Base-by-base conservation (phyloP, 2,888 invertebrate genomes). In the Reticulitermes lucifugus region DNA sequence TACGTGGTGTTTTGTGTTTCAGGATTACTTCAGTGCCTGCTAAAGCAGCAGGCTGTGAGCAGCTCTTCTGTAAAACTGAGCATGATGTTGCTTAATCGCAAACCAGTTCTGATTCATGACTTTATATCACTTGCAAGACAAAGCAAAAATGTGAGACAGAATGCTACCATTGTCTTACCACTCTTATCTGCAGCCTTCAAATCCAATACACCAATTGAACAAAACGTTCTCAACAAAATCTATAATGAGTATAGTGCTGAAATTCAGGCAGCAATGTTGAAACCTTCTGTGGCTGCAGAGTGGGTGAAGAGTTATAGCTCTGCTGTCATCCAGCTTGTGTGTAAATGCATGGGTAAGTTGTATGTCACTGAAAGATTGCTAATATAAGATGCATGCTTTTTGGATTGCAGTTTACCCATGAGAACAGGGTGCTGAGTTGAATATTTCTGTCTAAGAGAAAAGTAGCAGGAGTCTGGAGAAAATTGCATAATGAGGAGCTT, bases 231-330 rank as follows among this genome's bases (percentile, higher is more conserved):
- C 6, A 88, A 89, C 41, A 91, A 90, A 82, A 91, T 95, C 84
- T 95, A 92, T 88, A 91, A 92, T 77, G 92, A 93, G 88, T 94
- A 94, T 87, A 93, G 94, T 89, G 90, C 92, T 0, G 94, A 94
- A 87, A 93, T 96, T 60, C 89, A 91, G 82, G 94, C 94, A 89
- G 91, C 93, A 86, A 90, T 95, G 73, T 94, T 94, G 88, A 95
- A 95, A 89, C 95, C 95, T 0, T 94, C 94, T 86, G 95, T 95
- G 90, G 94, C 93, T 6, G 94, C 94, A 0, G 22, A 79, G 35
- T 91, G 90, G 89, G 88, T 90, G 85, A 87, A 88, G 83, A 92
- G 93, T 84, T 93, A 94, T 89, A 92, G 93, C 85, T 89, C 91
- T 83, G 93, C 94, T n/a, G 92, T 95, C 46, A 91, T 91, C 14